Evolutionary conservation across 2,888 invertebrate species (phyloP), one percentile per base, ranked within the genome.

Genomic region (Carpatolechia fugitivella): DNA sequence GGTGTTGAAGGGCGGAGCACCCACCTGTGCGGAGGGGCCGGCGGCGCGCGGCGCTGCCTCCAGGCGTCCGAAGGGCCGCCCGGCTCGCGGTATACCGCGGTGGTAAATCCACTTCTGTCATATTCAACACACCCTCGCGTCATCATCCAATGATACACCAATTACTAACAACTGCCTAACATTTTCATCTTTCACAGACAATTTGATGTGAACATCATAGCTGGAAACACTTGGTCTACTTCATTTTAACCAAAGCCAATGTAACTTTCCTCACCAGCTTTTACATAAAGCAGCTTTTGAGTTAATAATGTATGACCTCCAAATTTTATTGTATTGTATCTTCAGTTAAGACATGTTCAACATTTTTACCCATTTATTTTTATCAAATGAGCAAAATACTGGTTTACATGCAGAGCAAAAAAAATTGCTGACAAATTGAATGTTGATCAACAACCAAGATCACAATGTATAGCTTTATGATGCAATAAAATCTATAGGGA

Each of bases 71-170:
- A 91, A 90, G 66, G 91, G 88, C 78, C 91, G 91, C 82, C 92
- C 92, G 86, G 94, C 94, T 84, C 95, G 94, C 77, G 94, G 93
- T 82, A 94, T 93, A 90, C 94, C 95, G 80, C 94, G 94, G 88
- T 94, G 94, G 90, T 93, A 92, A 88, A 93, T 94, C 95, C 95
- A 94, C 93, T 94, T 95, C 95, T 95, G 93, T 80, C 76, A 78
- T 79, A 81, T 76, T 73, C 76, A 85, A 85, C 70, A 84, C 67
- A 82, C 70, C 74, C 68, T 74, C 66, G 76, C 71, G 7, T 44
- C 44, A 72, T 65, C 66, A 60, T 63, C 14, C 49, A n/a, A 51
- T 33, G 13, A 20, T 36, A 51, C 24, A 20, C 36, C 50, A 38
- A n/a, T n/a, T n/a, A n/a, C n/a, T n/a, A n/a, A n/a, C n/a, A n/a